These are phyloP conservation scores for Micrasema longulum DNA, from an alignment of 1,140 invertebrate species.

Conservation along the genomic window DNA sequence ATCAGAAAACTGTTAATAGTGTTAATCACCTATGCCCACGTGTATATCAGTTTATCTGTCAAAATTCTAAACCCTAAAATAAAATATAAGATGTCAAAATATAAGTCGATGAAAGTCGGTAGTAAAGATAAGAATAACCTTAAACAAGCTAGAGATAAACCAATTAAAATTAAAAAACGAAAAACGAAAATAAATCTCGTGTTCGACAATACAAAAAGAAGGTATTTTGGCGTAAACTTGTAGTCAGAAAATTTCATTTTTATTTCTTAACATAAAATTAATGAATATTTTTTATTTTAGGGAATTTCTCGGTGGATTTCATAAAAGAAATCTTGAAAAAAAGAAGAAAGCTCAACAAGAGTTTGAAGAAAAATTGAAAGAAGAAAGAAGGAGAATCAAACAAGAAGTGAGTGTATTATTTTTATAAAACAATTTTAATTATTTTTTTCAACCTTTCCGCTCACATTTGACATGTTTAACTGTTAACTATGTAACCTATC, in stretches of 20 bases:
- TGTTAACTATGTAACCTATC: too few species aligned
- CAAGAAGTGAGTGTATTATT: constrained; percentile 68
- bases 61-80: not conserved
- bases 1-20: too few species aligned
- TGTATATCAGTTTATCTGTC: constrained; percentile 1
- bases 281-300: constrained; percentile 56
- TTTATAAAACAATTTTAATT: not conserved
- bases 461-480: too few species aligned
- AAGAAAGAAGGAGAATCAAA: constrained; percentile 80
- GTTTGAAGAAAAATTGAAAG: constrained; percentile 76
- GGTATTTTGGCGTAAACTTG: constrained; percentile 55
- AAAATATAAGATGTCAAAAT: not conserved
- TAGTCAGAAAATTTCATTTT: not conserved
- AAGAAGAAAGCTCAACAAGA: constrained; percentile 78
- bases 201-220: constrained; percentile 66
- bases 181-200: constrained; percentile 64
- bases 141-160: constrained; percentile 12
- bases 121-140: constrained; percentile 1
- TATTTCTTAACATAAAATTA: not conserved
- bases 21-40: not conserved
- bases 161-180: constrained; percentile 59
- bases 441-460: too few species aligned
- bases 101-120: not conserved
- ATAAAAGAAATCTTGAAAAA: constrained; percentile 79
- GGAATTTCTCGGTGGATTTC: constrained; percentile 82